Percentiles rank a stretch among this genome's conserved stretches.
Evolutionary conservation across 2,797 vertebrate species (phyloP).

Genomic region (Pterois miles): DNA sequence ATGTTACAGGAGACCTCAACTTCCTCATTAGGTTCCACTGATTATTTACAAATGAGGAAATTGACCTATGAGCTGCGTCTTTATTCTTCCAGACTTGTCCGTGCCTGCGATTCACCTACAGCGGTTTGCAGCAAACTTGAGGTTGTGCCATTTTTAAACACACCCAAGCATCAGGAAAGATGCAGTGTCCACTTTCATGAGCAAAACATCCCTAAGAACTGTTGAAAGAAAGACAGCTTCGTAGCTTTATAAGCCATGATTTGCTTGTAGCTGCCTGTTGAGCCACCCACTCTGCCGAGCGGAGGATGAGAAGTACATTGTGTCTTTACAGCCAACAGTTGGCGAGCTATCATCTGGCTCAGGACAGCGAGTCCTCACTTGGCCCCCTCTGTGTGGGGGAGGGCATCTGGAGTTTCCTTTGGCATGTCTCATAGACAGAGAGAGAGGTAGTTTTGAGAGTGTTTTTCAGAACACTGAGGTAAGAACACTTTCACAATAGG

Average conservation of each 20-base stretch:
- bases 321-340: slow-evolving; percentile 75
- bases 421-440: slow-evolving; percentile 37
- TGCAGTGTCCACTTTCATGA: neutral
- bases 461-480: slow-evolving; percentile 16
- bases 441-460: slow-evolving; percentile 7
- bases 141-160: slow-evolving; percentile 8
- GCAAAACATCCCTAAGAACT: neutral
- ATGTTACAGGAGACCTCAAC: slow-evolving; percentile 35
- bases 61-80: neutral
- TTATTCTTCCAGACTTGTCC: neutral
- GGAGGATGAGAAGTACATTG: slow-evolving; percentile 64
- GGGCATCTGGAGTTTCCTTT: slow-evolving; percentile 67
- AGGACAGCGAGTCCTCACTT: slow-evolving; percentile 60
- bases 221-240: neutral
- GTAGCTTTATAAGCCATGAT: neutral
- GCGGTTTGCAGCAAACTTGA: neutral
- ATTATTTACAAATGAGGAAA: slow-evolving; percentile 46
- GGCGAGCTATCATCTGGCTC: slow-evolving; percentile 69
- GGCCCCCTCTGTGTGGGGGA: slow-evolving; percentile 15
- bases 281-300: slow-evolving; percentile 60
- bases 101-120: neutral
- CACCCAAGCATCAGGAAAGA: neutral
- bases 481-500: slow-evolving; percentile 2
- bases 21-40: slow-evolving; percentile 50
- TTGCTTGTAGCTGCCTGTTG: slow-evolving; percentile 22